A percentile compares a stretch with the other conserved stretches of the same genome.
phyloP scores from a whole-genome alignment of 2,888 invertebrate species.

The Agonopterix heracliana region DNA sequence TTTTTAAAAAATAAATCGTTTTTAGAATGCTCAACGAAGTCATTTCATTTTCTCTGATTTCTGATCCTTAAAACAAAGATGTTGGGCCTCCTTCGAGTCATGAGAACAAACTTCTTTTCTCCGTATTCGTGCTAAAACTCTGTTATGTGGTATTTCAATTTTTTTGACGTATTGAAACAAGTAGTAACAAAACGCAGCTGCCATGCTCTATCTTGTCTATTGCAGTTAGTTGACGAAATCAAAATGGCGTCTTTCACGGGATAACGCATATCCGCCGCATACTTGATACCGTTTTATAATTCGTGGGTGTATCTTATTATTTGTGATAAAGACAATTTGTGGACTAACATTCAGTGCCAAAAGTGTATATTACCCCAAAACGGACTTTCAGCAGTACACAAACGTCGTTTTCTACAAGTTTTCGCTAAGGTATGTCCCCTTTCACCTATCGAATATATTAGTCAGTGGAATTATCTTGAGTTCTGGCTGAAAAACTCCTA shows the following conservation, averaged over 20 bases:
- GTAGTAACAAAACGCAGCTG: conserved; percentile 22
- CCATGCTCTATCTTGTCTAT: conserved; percentile 45
- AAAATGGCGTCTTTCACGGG: conserved; percentile 73
- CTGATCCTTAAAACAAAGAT: no score
- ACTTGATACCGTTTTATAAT: conserved; percentile 43
- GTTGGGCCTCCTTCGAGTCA: no score
- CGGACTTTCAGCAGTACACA: conserved; percentile 34
- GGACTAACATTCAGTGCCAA: conserved; percentile 45
- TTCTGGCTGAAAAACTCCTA: neutral
- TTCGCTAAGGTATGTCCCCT: conserved; percentile 67
- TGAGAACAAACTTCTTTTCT: no score
- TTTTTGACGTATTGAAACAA: no score
- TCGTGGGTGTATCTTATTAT: conserved; percentile 46
- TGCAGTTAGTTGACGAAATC: conserved; percentile 71
- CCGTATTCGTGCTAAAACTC: no score
- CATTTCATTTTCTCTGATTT: no score
- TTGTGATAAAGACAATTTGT: conserved; percentile 54
- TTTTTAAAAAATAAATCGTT: no score
- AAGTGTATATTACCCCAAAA: conserved; percentile 35
- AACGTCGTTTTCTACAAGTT: conserved; percentile 31
- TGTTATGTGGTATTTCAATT: no score
- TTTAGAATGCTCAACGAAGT: no score
- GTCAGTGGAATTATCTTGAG: conserved; percentile 30
- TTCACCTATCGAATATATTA: conserved; percentile 65
- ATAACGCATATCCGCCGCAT: conserved; percentile 68